Base-by-base conservation (phyloP, 2,888 invertebrate genomes). In the Minunthozetes semirufus region DNA sequence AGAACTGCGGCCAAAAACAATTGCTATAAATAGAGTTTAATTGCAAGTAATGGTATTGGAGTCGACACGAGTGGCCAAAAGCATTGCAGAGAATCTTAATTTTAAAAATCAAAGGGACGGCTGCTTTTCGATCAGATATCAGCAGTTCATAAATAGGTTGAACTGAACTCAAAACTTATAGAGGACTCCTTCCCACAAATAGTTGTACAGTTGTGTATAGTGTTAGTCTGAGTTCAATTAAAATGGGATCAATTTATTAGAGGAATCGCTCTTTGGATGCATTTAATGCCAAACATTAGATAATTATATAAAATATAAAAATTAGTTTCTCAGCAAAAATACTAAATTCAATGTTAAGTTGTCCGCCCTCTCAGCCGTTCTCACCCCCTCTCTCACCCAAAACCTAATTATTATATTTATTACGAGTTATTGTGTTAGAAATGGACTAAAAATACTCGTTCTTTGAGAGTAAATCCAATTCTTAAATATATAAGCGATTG, bases 31-130 rank as follows among this genome's bases (percentile, higher is more conserved):
- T 17, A 27, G 4, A 22, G 19, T 33, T 61, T 27, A 33, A 17
- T 29, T 25, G 19, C 27, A 19, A 59, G 27, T 59, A 59, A 59
- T 27, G 29, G 17, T 42, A 61, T 61, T 61, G 61, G 27, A 61
- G 17, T 61, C 22, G 19, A 68, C 38, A 68, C 42, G 68, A 42
- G 68, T 42, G 46, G 42, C 68, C 68, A 42, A 68, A 68, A 68
- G 68, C 68, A 42, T 3, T 42, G 22, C 38, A 38, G 27, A 29
- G 8, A 59, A 17, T 17, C 27, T 8, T 17, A 33, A 27, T 29
- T n/a, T 17, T 22, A 22, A 29, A 22, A 27, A 53, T 53, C 25
- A 19, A 61, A 27, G 29, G 17, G 17, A 13, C 17, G 22, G 19
- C 42, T 42, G 8, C 11, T 42, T 42, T 42, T 42, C 8, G 42